A percentile compares a stretch with the other conserved stretches of the same genome.
Conservation (phyloP, 2,113 vertebrate species). For the Nicator chloris region DNA sequence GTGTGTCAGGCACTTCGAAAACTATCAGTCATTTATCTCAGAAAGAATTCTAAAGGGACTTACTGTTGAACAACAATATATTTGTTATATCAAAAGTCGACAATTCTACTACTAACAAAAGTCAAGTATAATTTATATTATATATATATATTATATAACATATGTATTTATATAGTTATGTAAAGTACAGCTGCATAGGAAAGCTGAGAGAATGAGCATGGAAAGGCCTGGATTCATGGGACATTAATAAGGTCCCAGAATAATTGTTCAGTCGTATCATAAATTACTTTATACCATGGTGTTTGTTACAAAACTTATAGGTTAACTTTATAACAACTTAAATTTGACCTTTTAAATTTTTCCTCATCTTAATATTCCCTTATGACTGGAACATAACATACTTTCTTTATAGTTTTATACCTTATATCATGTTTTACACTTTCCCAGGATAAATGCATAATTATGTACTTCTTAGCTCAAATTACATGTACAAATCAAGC, state of each 20-base stretch:
- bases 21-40: not conserved
- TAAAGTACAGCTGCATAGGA: not conserved
- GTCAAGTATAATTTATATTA: not conserved
- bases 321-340: not conserved
- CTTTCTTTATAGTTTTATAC: not conserved
- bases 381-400: not conserved
- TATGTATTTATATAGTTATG: not conserved
- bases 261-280: not conserved
- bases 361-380: not conserved
- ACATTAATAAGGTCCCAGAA: not conserved
- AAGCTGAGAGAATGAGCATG: not conserved
- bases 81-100: not conserved
- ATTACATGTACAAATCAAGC: not conserved
- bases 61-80: not conserved
- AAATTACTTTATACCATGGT: not conserved
- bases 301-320: not conserved
- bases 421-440: not conserved
- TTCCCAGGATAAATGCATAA: not conserved
- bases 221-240: not conserved
- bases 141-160: too few species aligned
- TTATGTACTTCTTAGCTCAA: not conserved
- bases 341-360: not conserved
- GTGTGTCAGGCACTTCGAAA: not conserved
- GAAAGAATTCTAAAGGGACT: not conserved
- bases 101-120: not conserved